These are phyloP conservation scores for Blastomussa wellsi DNA, from an alignment of 92 coral and sea anemone species.

Conservation along the genomic window DNA sequence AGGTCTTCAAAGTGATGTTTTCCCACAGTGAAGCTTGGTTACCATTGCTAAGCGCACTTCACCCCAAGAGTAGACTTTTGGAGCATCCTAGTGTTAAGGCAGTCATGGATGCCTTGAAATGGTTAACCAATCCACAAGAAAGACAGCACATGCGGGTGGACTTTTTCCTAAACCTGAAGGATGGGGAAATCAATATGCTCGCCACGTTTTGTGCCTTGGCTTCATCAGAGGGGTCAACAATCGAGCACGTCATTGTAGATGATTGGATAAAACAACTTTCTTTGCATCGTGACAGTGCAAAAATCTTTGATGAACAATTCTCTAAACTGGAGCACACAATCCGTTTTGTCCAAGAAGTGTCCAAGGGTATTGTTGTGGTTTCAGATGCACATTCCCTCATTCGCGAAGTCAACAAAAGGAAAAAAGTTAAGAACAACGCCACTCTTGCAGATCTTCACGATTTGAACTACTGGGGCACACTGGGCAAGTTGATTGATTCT, in stretches of 20 bases:
- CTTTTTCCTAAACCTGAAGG: constrained; percentile 5
- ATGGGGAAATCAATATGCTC: background rate
- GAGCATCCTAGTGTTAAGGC: background rate
- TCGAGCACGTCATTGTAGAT: background rate
- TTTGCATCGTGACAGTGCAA: background rate
- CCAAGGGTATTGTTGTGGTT: background rate
- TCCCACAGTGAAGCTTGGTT: constrained; percentile 1
- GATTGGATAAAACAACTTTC: constrained; percentile 19
- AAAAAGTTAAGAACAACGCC: constrained; percentile 8
- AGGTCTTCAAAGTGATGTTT: background rate
- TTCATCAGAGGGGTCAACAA: background rate
- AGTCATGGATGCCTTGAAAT: background rate
- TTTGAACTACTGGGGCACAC: constrained; percentile 69
- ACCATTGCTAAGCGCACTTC: constrained; percentile 15
- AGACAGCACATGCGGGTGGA: background rate
- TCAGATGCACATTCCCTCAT: constrained; percentile 27
- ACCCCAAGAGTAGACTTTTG: background rate
- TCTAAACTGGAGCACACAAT: constrained; percentile 41
- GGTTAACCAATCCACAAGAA: background rate
- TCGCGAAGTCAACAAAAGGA: constrained; percentile 34
- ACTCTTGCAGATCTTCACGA: constrained; percentile 38
- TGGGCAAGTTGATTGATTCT: constrained; percentile 39
- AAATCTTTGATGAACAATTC: background rate
- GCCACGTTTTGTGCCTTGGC: constrained; percentile 16
- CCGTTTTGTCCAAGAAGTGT: constrained; percentile 30